Conservation (phyloP, 2,888 invertebrate species). For the Hydropsyche betteni region DNA sequence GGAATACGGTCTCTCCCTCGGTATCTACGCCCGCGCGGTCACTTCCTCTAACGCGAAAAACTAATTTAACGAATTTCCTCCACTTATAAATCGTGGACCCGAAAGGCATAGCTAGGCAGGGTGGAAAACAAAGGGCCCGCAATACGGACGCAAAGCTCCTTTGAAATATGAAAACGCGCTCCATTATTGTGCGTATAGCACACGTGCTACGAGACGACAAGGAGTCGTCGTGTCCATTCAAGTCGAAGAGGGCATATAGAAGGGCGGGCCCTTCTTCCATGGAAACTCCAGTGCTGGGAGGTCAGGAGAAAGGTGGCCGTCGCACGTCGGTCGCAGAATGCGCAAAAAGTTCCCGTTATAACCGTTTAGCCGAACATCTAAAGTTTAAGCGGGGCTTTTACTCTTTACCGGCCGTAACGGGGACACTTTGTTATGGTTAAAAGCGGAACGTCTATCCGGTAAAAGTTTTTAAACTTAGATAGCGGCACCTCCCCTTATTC, state of each 20-base stretch:
- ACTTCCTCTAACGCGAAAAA: slow-evolving; percentile 27
- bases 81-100: slow-evolving; percentile 10
- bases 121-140: background rate
- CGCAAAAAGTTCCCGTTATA: slow-evolving; percentile 45
- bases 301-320: slow-evolving; percentile 4
- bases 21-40: slow-evolving; percentile 3
- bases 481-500: slow-evolving; percentile 44
- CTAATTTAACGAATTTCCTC: slow-evolving; percentile 28
- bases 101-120: background rate
- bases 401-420: slow-evolving; percentile 43
- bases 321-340: slow-evolving; percentile 32
- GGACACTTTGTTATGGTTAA: slow-evolving; percentile 47
- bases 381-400: slow-evolving; percentile 46
- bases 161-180: no score
- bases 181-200: no score
- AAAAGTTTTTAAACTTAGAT: slow-evolving; percentile 47
- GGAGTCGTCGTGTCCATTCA: slow-evolving; percentile 16
- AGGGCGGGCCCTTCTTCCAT: background rate
- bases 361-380: slow-evolving; percentile 45
- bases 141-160: no score
- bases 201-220: background rate
- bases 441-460: slow-evolving; percentile 45
- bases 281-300: background rate
- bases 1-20: background rate
- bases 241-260: background rate